Conservation (phyloP, 30 jellyfish, hydroid and myxozoan species). For the Aurelia coerulea region DNA sequence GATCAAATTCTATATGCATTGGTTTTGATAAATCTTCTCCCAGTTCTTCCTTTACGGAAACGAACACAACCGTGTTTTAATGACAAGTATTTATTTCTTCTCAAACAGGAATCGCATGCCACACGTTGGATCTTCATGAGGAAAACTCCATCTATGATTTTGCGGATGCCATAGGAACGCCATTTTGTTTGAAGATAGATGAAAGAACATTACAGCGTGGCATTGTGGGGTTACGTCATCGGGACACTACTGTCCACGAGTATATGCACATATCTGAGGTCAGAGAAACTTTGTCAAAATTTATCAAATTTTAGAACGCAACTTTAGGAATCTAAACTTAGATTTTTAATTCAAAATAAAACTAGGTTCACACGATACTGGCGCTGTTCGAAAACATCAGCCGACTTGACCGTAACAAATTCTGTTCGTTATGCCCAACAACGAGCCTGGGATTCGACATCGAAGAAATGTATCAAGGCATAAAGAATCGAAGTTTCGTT, state of each 20-base stretch:
- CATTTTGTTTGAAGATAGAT: constrained; percentile 60
- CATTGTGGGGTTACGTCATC: constrained; percentile 63
- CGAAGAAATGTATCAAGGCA: too few relatives aligned
- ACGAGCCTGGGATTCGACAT: too few relatives aligned
- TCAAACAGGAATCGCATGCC: constrained; percentile 59
- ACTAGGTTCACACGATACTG: background rate
- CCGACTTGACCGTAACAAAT: too few relatives aligned
- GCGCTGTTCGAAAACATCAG: too few relatives aligned
- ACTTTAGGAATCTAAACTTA: background rate
- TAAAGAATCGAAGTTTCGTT: too few relatives aligned
- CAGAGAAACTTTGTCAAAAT: constrained; percentile 40
- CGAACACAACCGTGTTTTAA: too few relatives aligned
- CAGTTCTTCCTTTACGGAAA: too few relatives aligned
- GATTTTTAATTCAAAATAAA: background rate
- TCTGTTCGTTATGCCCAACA: too few relatives aligned
- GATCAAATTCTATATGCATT: too few relatives aligned
- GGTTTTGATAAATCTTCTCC: too few relatives aligned
- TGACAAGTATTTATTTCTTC: background rate
- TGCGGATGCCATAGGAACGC: constrained; percentile 78
- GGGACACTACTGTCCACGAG: constrained; percentile 66
- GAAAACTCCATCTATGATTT: background rate
- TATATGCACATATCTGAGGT: constrained; percentile 70
- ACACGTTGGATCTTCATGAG: background rate
- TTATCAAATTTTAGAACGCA: constrained; percentile 16
- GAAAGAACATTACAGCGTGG: constrained; percentile 54